phyloP scores from a whole-genome alignment of 2,888 invertebrate species.

The Hydraecia micacea region DNA sequence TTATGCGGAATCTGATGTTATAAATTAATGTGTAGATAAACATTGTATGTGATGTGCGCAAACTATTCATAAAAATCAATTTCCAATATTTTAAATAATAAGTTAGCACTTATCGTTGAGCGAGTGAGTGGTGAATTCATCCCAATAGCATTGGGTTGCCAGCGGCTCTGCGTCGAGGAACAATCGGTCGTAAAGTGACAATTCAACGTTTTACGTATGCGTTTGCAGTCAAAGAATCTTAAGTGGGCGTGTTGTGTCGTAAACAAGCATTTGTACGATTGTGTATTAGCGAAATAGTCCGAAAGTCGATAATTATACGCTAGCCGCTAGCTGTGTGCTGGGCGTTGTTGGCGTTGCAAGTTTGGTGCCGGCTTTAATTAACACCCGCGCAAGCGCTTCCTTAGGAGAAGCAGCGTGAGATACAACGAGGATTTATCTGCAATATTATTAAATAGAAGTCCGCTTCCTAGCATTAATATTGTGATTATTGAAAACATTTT shows the following conservation, averaged over 20 bases:
- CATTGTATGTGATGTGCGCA: constrained; percentile 7
- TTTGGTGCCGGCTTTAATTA: constrained; percentile 79
- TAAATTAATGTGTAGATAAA: constrained; percentile 52
- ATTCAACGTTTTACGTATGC: constrained; percentile 68
- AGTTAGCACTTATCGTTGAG: constrained; percentile 61
- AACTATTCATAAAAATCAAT: constrained; percentile 46
- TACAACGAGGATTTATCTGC: constrained; percentile 77
- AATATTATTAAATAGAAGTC: constrained; percentile 67
- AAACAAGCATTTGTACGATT: constrained; percentile 73
- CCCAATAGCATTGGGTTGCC: constrained; percentile 72
- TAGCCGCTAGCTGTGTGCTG: constrained; percentile 65
- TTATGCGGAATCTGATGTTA: constrained; percentile 56
- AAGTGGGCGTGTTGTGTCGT: constrained; percentile 69
- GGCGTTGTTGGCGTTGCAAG: constrained; percentile 66
- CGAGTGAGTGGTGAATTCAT: constrained; percentile 66
- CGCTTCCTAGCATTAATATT: constrained; percentile 8
- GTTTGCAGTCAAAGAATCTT: constrained; percentile 64
- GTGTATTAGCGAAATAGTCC: constrained; percentile 74
- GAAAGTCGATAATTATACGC: constrained; percentile 77
- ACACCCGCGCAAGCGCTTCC: constrained; percentile 76
- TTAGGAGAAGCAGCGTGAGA: constrained; percentile 75
- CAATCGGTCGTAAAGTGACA: constrained; percentile 81
- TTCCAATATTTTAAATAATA: constrained; percentile 53
- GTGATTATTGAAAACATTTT: constrained; percentile 10
- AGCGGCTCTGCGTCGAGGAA: constrained; percentile 64